Evolutionary conservation across 35 echinoderm and acorn worm genomes (phyloP).

Genomic region (Nesometra sesokonis): DNA sequence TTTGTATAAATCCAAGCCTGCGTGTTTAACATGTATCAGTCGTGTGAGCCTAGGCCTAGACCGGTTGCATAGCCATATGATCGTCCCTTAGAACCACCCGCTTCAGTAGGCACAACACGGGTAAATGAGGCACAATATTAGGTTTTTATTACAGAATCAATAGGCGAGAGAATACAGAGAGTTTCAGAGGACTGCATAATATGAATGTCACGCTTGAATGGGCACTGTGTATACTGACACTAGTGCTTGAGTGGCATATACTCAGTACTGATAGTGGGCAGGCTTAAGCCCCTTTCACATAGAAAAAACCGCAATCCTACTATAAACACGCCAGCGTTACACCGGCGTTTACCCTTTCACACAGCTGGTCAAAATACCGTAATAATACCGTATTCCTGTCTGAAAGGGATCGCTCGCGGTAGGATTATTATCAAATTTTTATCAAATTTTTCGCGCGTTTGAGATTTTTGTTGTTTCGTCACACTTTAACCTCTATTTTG

Average conservation of each 20-base stretch:
- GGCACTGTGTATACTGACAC: neutral
- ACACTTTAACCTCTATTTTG: too few relatives aligned
- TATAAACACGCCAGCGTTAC: too few relatives aligned
- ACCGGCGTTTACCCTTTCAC: too few relatives aligned
- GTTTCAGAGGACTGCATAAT: neutral
- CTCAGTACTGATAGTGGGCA: neutral
- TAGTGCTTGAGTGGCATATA: neutral
- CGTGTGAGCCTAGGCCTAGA: neutral
- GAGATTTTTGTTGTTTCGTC: too few relatives aligned
- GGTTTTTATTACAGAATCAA: neutral
- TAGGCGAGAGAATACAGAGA: neutral
- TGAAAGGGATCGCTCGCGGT: too few relatives aligned
- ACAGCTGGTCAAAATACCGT: too few relatives aligned
- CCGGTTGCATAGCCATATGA: neutral
- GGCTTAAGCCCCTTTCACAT: too few relatives aligned
- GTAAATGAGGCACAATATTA: neutral
- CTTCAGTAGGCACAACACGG: neutral
- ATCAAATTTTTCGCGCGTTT: too few relatives aligned
- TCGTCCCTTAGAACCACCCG: neutral
- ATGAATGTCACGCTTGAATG: neutral
- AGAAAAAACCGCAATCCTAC: too few relatives aligned
- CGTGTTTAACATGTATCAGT: neutral
- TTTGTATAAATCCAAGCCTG: neutral
- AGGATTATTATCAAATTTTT: too few relatives aligned
- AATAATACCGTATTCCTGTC: too few relatives aligned